phyloP scores from a whole-genome alignment of 2,797 vertebrate species.

The Takifugu rubripes region DNA sequence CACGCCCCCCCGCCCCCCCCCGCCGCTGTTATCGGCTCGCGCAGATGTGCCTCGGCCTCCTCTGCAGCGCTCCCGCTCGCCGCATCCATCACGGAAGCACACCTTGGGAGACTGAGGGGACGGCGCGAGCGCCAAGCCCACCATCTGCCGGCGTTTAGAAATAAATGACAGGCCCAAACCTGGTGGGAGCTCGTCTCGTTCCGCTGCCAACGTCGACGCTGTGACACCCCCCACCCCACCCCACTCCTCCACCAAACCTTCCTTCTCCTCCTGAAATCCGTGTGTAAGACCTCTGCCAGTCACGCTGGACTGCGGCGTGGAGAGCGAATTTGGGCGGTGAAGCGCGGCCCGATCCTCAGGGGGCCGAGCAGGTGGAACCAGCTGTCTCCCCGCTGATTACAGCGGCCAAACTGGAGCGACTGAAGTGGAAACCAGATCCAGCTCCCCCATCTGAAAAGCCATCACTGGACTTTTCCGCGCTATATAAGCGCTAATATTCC shows the following conservation, averaged over 20 bases:
- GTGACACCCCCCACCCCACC: constrained; percentile 37
- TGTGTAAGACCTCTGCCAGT: constrained; percentile 70
- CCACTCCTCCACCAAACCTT: not conserved
- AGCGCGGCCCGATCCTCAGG: constrained; percentile 67
- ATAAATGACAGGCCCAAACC: constrained; percentile 75
- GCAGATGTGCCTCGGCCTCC: constrained; percentile 71
- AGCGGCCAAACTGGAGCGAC: constrained; percentile 49
- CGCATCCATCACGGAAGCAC: constrained; percentile 76
- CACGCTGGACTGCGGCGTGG: constrained; percentile 55
- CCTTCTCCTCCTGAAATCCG: constrained; percentile 56
- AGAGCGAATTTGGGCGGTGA: constrained; percentile 70
- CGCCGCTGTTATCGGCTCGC: constrained; percentile 60
- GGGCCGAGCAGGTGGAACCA: constrained; percentile 73
- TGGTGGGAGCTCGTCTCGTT: constrained; percentile 71
- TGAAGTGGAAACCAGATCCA: constrained; percentile 27
- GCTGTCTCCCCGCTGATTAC: constrained; percentile 70
- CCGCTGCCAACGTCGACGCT: constrained; percentile 58
- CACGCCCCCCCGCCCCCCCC: not conserved
- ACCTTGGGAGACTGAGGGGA: constrained; percentile 73
- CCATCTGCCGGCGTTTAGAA: constrained; percentile 79
- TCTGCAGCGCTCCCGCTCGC: constrained; percentile 60
- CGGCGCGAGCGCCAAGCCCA: constrained; percentile 65
- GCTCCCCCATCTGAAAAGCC: constrained; percentile 47
- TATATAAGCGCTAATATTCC: too few species aligned
- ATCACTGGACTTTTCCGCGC: too few species aligned